Conservation (phyloP, 2,888 invertebrate species). For the Nomada ruficornis region DNA sequence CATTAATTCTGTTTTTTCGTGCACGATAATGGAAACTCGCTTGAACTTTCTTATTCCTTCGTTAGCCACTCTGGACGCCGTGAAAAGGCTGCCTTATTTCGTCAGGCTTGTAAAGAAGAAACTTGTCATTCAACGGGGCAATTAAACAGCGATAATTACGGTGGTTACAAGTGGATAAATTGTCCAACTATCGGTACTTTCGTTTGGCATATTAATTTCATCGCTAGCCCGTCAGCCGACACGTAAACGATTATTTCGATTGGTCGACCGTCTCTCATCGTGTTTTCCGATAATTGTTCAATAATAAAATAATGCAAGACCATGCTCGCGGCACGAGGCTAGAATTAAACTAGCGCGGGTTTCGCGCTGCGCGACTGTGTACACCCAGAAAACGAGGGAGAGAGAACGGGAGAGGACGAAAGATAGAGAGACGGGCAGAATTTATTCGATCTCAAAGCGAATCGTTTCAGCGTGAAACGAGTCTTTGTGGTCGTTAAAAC, state of each 20-base stretch:
- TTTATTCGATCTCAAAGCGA: conserved; percentile 37
- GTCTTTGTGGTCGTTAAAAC: conserved; percentile 27
- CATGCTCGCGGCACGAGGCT: not conserved
- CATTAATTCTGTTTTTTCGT: conserved; percentile 65
- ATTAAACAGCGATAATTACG: conserved; percentile 65
- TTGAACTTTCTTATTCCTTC: conserved; percentile 62
- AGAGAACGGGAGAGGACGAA: not conserved
- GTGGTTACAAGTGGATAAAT: conserved; percentile 58
- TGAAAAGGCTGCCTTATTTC: conserved; percentile 47
- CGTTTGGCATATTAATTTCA: conserved; percentile 60
- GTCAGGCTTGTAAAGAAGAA: conserved; percentile 6
- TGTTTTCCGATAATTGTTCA: conserved; percentile 51
- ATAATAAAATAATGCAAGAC: conserved; percentile 35
- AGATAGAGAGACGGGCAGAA: not conserved
- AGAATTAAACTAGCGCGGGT: conserved; percentile 16
- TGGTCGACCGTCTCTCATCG: conserved; percentile 22
- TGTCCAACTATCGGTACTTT: conserved; percentile 45
- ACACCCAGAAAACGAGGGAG: not conserved
- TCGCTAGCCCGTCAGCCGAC: conserved; percentile 4
- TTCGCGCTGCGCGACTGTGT: not conserved
- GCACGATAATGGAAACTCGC: conserved; percentile 67
- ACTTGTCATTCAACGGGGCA: conserved; percentile 49
- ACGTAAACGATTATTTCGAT: conserved; percentile 65
- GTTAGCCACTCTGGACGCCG: conserved; percentile 40
- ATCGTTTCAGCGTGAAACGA: conserved; percentile 29